Percentiles rank a stretch among this genome's conserved stretches.
Evolutionary conservation across 2,797 vertebrate species (phyloP).

Genomic region (Pangasius krempfi): DNA sequence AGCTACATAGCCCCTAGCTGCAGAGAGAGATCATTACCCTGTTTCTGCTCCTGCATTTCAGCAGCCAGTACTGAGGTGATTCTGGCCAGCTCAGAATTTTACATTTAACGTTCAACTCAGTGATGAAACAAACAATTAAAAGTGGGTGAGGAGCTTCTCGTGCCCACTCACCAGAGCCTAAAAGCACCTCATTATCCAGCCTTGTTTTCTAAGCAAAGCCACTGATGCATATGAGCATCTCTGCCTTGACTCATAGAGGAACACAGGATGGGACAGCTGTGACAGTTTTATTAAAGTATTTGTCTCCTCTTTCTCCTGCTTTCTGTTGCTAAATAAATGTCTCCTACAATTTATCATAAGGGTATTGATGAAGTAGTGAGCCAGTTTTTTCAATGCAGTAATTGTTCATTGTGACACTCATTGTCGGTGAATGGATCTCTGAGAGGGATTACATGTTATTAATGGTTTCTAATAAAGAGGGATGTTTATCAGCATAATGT

Average conservation of each 20-base stretch:
- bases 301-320: constrained; percentile 52
- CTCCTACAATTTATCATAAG: constrained; percentile 67
- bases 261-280: constrained; percentile 55
- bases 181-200: constrained; percentile 50
- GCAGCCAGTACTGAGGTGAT: constrained; percentile 14
- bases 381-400: constrained; percentile 71
- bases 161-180: constrained; percentile 44
- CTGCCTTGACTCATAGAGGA: constrained; percentile 42
- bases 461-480: constrained; percentile 76
- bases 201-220: constrained; percentile 43
- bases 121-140: constrained; percentile 33
- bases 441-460: constrained; percentile 70
- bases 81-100: constrained; percentile 6
- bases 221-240: constrained; percentile 48
- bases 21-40: constrained; percentile 28
- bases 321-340: constrained; percentile 70
- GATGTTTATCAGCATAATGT: constrained; percentile 71
- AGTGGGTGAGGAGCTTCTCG: constrained; percentile 22
- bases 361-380: constrained; percentile 64
- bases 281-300: constrained; percentile 70
- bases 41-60: constrained; percentile 7
- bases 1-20: constrained; percentile 29
- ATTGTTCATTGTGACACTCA: constrained; percentile 76
- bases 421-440: constrained; percentile 69
- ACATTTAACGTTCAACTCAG: constrained; percentile 5